A percentile compares a stretch with the other conserved stretches of the same genome.
Conservation (phyloP, 2,113 vertebrate species). For the Tupaia tana region DNA sequence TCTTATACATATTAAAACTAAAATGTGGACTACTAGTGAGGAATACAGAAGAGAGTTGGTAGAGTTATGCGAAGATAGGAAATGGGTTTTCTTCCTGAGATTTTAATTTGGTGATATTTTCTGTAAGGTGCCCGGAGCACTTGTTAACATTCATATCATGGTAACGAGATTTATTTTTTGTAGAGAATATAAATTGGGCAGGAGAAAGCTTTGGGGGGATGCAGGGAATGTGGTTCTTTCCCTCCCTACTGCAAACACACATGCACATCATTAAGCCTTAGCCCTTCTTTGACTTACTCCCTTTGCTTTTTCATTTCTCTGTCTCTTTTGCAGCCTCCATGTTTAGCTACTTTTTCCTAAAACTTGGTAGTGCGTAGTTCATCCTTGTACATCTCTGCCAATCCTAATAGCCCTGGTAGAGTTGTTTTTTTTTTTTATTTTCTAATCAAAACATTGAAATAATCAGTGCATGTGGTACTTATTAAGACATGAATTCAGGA, state of each 20-base stretch:
- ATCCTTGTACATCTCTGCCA: neutral
- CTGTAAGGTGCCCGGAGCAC: conserved; percentile 49
- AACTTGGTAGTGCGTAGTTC: neutral
- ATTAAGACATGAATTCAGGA: neutral
- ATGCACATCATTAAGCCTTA: neutral
- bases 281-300: neutral
- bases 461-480: neutral
- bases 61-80: conserved; percentile 56
- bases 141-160: conserved; percentile 76
- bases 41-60: conserved; percentile 29
- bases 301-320: neutral
- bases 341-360: neutral
- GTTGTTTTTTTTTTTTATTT: neutral
- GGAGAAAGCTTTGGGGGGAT: neutral
- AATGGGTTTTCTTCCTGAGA: conserved; percentile 62
- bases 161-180: conserved; percentile 69
- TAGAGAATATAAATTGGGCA: conserved; percentile 58
- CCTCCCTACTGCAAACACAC: neutral
- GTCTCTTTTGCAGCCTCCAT: neutral
- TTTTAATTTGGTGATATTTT: conserved; percentile 75
- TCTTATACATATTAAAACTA: conserved; percentile 75
- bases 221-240: neutral
- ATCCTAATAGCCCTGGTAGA: neutral
- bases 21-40: conserved; percentile 59
- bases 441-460: conserved; percentile 8